Conservation (phyloP, 1,140 invertebrate species). For the Proctacanthus coquilletti region DNA sequence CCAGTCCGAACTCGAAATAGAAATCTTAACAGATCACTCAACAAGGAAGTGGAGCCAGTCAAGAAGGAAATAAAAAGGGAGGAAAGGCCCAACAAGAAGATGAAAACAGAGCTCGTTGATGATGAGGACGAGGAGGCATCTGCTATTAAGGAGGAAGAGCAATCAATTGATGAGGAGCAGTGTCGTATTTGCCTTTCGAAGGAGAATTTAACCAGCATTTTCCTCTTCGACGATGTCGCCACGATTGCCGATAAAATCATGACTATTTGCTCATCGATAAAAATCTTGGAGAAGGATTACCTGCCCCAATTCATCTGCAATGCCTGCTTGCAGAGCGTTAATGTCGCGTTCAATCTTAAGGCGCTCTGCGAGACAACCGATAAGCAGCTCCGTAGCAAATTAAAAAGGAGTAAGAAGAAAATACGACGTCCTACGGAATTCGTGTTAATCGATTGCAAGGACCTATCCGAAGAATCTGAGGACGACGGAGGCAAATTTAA, state of each 20-base stretch:
- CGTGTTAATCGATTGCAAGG: constrained; percentile 28
- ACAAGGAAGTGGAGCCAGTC: too few species aligned
- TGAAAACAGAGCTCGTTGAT: too few species aligned
- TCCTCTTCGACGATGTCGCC: constrained; percentile 14
- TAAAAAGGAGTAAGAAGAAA: constrained; percentile 29
- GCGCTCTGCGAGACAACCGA: constrained; percentile 27
- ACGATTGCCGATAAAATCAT: constrained; percentile 25
- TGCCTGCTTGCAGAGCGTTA: constrained; percentile 18
- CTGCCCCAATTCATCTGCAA: constrained; percentile 27
- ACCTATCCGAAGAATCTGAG: constrained; percentile 15
- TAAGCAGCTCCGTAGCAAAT: constrained; percentile 21
- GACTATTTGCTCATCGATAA: constrained; percentile 20
- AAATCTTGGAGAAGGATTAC: constrained; percentile 24
- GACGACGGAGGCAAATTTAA: constrained; percentile 22
- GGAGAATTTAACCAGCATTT: constrained; percentile 19
- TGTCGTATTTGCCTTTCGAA: constrained; percentile 23
- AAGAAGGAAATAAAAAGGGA: too few species aligned
- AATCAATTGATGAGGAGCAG: constrained; percentile 21
- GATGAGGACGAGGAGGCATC: too few species aligned
- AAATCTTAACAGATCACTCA: too few species aligned
- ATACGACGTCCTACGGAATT: constrained; percentile 26
- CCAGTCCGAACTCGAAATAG: too few species aligned
- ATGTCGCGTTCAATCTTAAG: constrained; percentile 21
- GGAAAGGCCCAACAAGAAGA: too few species aligned
- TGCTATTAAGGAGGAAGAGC: constrained; percentile 18